Evolutionary conservation across 2,797 vertebrate genomes (phyloP).

Genomic region (Falco cherrug): DNA sequence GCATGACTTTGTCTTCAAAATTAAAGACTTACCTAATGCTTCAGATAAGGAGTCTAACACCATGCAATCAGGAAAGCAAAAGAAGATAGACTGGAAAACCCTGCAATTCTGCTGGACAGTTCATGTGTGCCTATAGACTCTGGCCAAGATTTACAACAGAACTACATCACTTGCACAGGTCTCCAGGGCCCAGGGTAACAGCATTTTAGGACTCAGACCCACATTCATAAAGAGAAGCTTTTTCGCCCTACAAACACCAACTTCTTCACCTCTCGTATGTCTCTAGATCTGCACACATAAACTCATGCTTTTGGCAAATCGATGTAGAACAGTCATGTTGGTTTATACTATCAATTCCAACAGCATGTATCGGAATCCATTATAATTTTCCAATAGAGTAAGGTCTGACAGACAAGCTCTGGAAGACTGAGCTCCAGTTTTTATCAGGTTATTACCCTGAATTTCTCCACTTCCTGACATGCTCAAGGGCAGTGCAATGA

Average conservation of each 20-base stretch:
- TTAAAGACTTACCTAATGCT: not conserved
- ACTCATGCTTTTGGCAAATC: not conserved
- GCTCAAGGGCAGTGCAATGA: not conserved
- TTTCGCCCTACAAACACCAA: not conserved
- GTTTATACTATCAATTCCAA: not conserved
- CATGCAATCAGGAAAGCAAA: fast-evolving
- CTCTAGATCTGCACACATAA: not conserved
- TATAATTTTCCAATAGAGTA: not conserved
- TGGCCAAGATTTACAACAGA: not conserved
- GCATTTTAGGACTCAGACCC: not conserved
- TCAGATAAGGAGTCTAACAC: not conserved
- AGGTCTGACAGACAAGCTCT: not conserved
- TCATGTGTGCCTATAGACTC: not conserved
- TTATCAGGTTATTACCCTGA: not conserved
- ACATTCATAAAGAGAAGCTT: not conserved
- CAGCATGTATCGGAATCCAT: not conserved
- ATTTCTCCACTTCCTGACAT: not conserved
- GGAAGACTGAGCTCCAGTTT: not conserved
- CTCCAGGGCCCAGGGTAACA: not conserved
- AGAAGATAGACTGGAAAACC: not conserved
- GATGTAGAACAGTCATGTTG: not conserved
- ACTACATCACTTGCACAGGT: not conserved
- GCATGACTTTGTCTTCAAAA: not conserved
- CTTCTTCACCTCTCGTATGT: not conserved
- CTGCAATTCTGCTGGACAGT: not conserved